Evolutionary conservation across 2,888 invertebrate genomes (phyloP).

Genomic region (Zhengitettix transpicula): DNA sequence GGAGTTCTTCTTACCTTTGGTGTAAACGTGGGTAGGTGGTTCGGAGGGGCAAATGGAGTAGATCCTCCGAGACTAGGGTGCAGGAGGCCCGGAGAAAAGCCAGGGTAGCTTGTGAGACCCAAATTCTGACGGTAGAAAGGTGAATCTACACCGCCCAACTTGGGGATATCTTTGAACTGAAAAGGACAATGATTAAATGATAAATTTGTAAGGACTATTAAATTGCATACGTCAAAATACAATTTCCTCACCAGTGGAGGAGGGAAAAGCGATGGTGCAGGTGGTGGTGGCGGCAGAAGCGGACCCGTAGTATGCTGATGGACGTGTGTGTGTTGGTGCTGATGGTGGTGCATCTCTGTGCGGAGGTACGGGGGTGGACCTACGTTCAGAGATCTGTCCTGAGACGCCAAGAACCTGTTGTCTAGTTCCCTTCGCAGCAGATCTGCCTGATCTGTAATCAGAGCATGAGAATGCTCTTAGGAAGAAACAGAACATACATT

Average conservation of each 20-base stretch:
- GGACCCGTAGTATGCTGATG: constrained; percentile 68
- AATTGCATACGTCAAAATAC: constrained; percentile 6
- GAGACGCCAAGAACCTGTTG: constrained; percentile 72
- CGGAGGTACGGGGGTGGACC: constrained; percentile 45
- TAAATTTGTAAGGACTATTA: neutral
- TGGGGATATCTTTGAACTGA: constrained; percentile 76
- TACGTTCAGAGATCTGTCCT: constrained; percentile 21
- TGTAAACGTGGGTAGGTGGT: constrained; percentile 70
- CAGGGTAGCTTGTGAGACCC: constrained; percentile 62
- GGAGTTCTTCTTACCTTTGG: constrained; percentile 50
- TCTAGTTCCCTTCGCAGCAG: constrained; percentile 77
- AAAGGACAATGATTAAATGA: constrained; percentile 12
- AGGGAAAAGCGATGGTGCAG: constrained; percentile 27
- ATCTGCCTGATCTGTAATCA: constrained; percentile 54
- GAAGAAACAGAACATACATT: too few relatives aligned
- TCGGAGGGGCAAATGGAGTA: constrained; percentile 78
- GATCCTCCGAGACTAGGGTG: constrained; percentile 61
- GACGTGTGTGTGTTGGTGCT: constrained; percentile 82
- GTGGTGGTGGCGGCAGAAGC: constrained; percentile 36
- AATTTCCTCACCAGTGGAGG: constrained; percentile 13
- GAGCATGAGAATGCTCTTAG: too few relatives aligned
- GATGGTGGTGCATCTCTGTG: constrained; percentile 85
- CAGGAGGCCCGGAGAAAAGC: constrained; percentile 57
- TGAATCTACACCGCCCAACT: constrained; percentile 59
- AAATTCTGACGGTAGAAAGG: constrained; percentile 62